phyloP scores from a whole-genome alignment of 2,113 vertebrate species.

The Perca flavescens region DNA sequence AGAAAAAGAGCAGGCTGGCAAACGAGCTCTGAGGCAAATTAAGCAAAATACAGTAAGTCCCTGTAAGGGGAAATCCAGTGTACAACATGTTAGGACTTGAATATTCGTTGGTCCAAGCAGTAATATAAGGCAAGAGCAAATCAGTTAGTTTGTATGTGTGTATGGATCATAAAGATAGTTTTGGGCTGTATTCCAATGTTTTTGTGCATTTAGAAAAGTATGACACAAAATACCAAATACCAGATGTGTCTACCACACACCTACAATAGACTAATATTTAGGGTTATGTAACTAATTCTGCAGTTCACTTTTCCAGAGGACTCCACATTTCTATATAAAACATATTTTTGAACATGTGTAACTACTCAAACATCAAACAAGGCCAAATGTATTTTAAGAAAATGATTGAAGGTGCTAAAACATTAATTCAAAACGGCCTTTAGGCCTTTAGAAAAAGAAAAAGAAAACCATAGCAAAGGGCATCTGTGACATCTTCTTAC shows the following conservation, averaged over 20 bases:
- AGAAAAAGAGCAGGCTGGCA: conserved; percentile 53
- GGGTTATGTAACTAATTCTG: background rate
- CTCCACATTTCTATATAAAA: background rate
- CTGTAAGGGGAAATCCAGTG: conserved; percentile 26
- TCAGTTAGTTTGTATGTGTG: background rate
- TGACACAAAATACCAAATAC: background rate
- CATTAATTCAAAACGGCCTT: conserved; percentile 58
- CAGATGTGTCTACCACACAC: background rate
- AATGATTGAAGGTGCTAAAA: conserved; percentile 55
- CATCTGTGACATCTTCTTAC: conserved; percentile 52
- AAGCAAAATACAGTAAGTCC: conserved; percentile 41
- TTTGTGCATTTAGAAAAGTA: background rate
- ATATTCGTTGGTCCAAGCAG: conserved; percentile 1
- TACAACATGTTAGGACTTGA: conserved; percentile 32
- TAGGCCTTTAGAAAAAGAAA: conserved; percentile 60
- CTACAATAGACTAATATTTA: background rate
- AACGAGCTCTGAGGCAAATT: conserved; percentile 61
- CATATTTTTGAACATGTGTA: background rate
- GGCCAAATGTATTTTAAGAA: conserved; percentile 61
- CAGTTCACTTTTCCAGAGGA: background rate
- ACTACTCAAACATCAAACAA: conserved; percentile 22
- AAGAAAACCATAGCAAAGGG: conserved; percentile 55
- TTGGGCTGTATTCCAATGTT: background rate
- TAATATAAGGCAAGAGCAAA: conserved; percentile 19
- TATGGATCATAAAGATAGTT: conserved; percentile 19